phyloP scores from a whole-genome alignment of 2,888 invertebrate species.

The Catocala sponsa region DNA sequence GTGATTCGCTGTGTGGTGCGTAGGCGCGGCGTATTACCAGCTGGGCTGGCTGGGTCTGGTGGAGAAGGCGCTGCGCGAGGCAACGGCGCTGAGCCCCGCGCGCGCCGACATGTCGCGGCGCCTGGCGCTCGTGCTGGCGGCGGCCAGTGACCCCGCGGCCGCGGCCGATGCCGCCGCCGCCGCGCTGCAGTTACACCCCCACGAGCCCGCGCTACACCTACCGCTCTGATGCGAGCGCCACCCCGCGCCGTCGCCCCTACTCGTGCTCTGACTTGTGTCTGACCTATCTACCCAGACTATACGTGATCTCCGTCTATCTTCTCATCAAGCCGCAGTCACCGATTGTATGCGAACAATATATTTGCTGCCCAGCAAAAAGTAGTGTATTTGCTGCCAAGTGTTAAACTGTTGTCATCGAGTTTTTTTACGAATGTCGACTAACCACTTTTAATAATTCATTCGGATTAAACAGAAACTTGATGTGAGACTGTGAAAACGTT shows the following conservation, averaged over 20 bases:
- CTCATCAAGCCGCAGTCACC: too few relatives aligned
- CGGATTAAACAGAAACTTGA: too few relatives aligned
- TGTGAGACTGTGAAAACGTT: too few relatives aligned
- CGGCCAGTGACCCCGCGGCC: slow-evolving; percentile 94
- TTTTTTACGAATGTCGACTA: too few relatives aligned
- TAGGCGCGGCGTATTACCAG: slow-evolving; percentile 95
- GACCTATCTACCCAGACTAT: not conserved
- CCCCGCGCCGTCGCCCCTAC: too few relatives aligned
- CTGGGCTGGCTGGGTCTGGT: slow-evolving; percentile 97
- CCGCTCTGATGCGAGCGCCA: slow-evolving; percentile 51
- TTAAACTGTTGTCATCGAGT: too few relatives aligned
- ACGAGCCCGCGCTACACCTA: slow-evolving; percentile 93
- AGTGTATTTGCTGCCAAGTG: too few relatives aligned
- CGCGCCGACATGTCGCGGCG: slow-evolving; percentile 98
- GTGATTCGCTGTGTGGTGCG: slow-evolving; percentile 7
- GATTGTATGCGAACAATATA: too few relatives aligned
- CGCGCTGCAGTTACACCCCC: slow-evolving; percentile 44
- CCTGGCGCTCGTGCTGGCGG: slow-evolving; percentile 93
- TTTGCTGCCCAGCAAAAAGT: too few relatives aligned
- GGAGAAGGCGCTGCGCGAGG: slow-evolving; percentile 96
- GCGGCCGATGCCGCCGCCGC: slow-evolving; percentile 92
- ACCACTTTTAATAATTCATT: too few relatives aligned
- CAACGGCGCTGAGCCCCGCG: slow-evolving; percentile 94
- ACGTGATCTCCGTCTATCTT: not conserved
- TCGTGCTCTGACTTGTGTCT: too few relatives aligned